Conservation (phyloP, 37 sponge, comb jelly and placozoan species). For the Amphimedon queenslandica region DNA sequence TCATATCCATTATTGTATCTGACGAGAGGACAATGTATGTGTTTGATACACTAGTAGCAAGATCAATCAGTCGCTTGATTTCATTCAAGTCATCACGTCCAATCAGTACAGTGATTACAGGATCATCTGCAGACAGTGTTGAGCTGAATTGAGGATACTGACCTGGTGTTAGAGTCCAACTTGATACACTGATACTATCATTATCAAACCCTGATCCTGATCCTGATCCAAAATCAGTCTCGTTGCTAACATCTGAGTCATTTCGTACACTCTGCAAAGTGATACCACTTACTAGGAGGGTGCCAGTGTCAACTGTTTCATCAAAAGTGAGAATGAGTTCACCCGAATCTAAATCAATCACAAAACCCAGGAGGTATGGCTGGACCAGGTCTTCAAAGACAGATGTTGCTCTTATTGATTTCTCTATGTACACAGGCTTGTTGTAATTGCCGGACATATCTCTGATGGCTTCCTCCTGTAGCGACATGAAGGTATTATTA, state of each 20-base stretch:
- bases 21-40: slow-evolving; percentile 65
- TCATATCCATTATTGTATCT: slow-evolving; percentile 68
- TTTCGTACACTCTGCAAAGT: slow-evolving; percentile 47
- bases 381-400: slow-evolving; percentile 22
- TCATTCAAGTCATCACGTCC: slow-evolving; percentile 81
- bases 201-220: slow-evolving; percentile 2
- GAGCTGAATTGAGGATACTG: slow-evolving; percentile 29
- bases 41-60: slow-evolving; percentile 58
- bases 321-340: slow-evolving; percentile 76
- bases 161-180: slow-evolving; percentile 40
- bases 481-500: slow-evolving; percentile 55
- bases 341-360: slow-evolving; percentile 64
- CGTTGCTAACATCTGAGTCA: slow-evolving; percentile 6
- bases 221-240: not conserved
- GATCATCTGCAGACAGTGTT: slow-evolving; percentile 62
- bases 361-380: slow-evolving; percentile 57
- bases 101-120: slow-evolving; percentile 49
- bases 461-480: slow-evolving; percentile 42
- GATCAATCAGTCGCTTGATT: slow-evolving; percentile 54
- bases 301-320: slow-evolving; percentile 70
- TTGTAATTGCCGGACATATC: slow-evolving; percentile 74
- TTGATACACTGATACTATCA: not conserved
- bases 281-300: slow-evolving; percentile 46
- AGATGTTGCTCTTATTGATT: slow-evolving; percentile 27
- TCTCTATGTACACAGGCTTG: slow-evolving; percentile 51